Percentiles rank a stretch among this genome's conserved stretches.
Conservation (phyloP, 2,797 vertebrate genomes). For the Cryptoprocta ferox region DNA sequence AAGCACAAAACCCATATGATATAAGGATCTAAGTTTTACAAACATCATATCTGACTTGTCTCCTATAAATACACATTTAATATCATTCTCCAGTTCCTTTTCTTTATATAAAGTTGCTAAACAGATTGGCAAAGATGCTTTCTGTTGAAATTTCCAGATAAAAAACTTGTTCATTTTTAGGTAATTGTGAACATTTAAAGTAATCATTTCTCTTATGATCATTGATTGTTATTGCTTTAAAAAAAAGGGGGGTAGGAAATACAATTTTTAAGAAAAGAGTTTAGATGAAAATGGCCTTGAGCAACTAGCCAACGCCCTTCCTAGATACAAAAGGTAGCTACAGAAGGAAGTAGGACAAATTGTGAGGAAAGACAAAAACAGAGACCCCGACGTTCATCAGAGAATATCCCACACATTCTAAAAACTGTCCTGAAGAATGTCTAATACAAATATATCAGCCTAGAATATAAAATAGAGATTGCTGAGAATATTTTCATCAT, state of each 20-base stretch:
- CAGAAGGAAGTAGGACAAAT: background rate
- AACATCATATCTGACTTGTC: background rate
- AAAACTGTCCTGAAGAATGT: conserved; percentile 12
- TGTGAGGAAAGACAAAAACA: conserved; percentile 34
- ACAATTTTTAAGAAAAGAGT: background rate
- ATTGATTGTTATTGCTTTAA: background rate
- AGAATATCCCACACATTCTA: background rate
- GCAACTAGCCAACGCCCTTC: background rate
- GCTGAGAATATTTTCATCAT: background rate
- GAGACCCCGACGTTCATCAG: background rate
- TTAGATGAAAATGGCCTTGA: background rate
- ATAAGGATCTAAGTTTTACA: background rate
- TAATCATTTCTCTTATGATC: background rate
- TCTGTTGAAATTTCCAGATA: conserved; percentile 10
- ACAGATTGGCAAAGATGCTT: conserved; percentile 6
- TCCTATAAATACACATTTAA: background rate
- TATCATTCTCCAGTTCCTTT: background rate
- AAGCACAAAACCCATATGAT: background rate
- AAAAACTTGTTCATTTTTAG: conserved; percentile 5
- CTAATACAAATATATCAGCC: background rate
- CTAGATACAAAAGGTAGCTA: background rate
- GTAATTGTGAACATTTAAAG: conserved; percentile 29
- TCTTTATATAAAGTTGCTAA: background rate
- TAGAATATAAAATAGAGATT: background rate
- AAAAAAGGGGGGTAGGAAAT: background rate